phyloP scores from a whole-genome alignment of 2,113 vertebrate genomes.

The Trogon melanurus region DNA sequence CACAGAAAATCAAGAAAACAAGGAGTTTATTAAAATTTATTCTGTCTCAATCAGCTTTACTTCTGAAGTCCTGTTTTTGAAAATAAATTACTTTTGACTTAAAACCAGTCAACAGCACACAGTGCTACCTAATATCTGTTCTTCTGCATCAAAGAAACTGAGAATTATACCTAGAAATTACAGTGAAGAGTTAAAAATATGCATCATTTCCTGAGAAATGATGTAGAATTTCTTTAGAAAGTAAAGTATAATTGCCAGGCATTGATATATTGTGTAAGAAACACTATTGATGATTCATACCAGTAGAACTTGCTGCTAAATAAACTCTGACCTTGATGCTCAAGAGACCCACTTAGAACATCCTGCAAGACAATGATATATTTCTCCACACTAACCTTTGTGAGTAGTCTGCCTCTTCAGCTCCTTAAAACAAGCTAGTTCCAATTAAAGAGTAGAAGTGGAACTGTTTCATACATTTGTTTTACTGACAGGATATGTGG shows the following conservation, averaged over 20 bases:
- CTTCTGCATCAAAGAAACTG: background rate
- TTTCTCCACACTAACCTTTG: conserved; percentile 65
- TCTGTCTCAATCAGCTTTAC: background rate
- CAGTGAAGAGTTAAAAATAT: conserved; percentile 33
- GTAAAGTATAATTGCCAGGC: conserved; percentile 37
- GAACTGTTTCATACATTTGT: conserved; percentile 58
- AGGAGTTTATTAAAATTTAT: background rate
- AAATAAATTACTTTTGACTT: background rate
- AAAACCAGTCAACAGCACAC: background rate
- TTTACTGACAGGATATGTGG: conserved; percentile 48
- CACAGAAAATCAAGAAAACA: background rate
- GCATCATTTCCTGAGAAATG: background rate
- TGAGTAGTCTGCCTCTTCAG: conserved; percentile 46
- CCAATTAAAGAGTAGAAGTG: conserved; percentile 68
- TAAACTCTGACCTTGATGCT: conserved; percentile 69
- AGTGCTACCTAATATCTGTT: background rate
- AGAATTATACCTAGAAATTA: background rate
- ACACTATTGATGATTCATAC: conserved; percentile 54
- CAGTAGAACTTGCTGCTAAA: conserved; percentile 62
- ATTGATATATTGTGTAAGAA: conserved; percentile 61
- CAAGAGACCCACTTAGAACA: conserved; percentile 63
- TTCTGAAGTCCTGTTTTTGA: background rate
- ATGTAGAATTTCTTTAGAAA: background rate
- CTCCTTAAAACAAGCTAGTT: conserved; percentile 63
- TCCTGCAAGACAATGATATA: conserved; percentile 65